phyloP scores from a whole-genome alignment of 2,113 vertebrate genomes.

The Suricata suricatta region DNA sequence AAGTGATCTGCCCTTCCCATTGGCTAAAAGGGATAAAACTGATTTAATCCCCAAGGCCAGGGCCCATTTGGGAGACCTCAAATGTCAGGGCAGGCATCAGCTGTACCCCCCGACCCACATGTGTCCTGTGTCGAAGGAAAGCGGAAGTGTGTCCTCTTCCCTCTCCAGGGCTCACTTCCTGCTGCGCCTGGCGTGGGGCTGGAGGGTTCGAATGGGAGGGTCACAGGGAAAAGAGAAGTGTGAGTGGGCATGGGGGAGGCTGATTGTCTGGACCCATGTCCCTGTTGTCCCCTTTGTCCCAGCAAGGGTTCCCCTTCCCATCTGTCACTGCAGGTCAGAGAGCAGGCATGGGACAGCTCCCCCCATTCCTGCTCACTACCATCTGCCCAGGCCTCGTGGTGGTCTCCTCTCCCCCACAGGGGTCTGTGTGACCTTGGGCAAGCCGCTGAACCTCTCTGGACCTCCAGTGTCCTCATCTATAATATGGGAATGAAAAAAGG shows the following conservation, averaged over 20 bases:
- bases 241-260: neutral
- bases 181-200: constrained; percentile 3
- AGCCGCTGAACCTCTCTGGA: neutral
- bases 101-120: neutral
- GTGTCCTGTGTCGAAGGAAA: constrained; percentile 48
- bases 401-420: neutral
- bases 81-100: neutral
- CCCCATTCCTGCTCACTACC: neutral
- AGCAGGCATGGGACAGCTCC: neutral
- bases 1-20: neutral
- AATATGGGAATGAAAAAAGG: neutral
- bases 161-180: constrained; percentile 73
- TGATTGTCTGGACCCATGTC: neutral
- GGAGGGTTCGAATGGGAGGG: neutral
- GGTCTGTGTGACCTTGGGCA: neutral
- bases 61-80: neutral
- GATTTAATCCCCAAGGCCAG: neutral
- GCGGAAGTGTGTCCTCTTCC: constrained; percentile 73
- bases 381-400: neutral
- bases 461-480: neutral
- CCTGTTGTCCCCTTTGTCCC: constrained; percentile 54
- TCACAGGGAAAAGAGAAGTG: constrained; percentile 75
- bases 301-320: constrained; percentile 66
- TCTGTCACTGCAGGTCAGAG: constrained; percentile 53
- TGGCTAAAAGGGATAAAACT: neutral